phyloP scores from a whole-genome alignment of 2,888 invertebrate species.

The Thecocarcelia acutangulata region DNA sequence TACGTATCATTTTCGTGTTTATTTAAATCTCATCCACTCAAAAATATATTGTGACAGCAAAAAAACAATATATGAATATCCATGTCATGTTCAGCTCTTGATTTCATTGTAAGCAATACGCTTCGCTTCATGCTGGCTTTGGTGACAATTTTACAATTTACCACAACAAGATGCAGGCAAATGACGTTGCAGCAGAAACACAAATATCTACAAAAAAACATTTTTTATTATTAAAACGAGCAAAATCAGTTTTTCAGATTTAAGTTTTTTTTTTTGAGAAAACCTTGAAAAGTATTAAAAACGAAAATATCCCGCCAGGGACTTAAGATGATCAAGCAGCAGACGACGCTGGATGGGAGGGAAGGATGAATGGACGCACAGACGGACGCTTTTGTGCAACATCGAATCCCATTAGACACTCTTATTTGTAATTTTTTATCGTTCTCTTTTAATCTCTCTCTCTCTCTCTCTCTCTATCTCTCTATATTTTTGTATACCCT shows the following conservation, averaged over 20 bases:
- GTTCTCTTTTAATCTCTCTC: not conserved
- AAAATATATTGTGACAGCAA: constrained; percentile 46
- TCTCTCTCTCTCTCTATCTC: not conserved
- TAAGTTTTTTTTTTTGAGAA: constrained; percentile 33
- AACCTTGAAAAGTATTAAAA: constrained; percentile 62
- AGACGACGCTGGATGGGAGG: constrained; percentile 37
- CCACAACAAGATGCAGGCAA: constrained; percentile 54
- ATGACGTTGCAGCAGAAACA: constrained; percentile 16
- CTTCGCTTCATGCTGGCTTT: constrained; percentile 55
- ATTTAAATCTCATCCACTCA: constrained; percentile 40
- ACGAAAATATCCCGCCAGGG: constrained; percentile 61
- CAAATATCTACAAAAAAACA: not conserved
- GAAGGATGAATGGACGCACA: not conserved
- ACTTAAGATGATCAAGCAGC: constrained; percentile 3
- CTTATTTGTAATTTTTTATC: not conserved
- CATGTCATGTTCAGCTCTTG: constrained; percentile 40
- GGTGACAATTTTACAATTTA: constrained; percentile 68
- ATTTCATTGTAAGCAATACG: constrained; percentile 16
- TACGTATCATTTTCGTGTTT: constrained; percentile 35
- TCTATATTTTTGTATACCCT: constrained; percentile 24
- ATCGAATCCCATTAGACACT: constrained; percentile 43
- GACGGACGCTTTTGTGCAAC: constrained; percentile 28
- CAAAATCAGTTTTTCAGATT: not conserved
- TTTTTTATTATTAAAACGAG: not conserved
- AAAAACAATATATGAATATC: constrained; percentile 39